These are phyloP conservation scores for Lepus americanus DNA, from an alignment of 2,113 vertebrate species.

Conservation along the genomic window DNA sequence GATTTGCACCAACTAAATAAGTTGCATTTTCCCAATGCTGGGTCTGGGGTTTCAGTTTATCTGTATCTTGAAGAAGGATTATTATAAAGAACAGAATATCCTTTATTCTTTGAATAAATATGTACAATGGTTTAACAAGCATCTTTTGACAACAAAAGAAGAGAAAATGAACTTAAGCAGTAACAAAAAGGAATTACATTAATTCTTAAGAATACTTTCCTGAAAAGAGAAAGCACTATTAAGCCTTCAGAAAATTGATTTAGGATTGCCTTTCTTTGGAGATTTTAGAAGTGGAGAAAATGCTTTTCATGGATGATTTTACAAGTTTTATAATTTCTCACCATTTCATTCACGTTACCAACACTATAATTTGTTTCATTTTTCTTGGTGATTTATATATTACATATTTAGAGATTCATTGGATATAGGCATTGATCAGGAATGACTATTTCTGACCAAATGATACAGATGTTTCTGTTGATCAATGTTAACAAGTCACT, in stretches of 20 bases:
- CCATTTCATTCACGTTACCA: not conserved
- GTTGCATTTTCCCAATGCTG: not conserved
- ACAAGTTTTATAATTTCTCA: not conserved
- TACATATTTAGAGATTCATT: not conserved
- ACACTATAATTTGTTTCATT: not conserved
- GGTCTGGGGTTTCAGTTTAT: conserved; percentile 19
- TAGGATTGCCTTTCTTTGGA: conserved; percentile 28
- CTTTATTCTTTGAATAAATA: conserved; percentile 73
- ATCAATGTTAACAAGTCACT: not conserved
- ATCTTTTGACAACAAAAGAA: conserved; percentile 64
- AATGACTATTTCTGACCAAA: conserved; percentile 14
- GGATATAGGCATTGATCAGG: not conserved
- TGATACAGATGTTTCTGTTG: not conserved
- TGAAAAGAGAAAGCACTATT: conserved; percentile 54
- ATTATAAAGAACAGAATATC: conserved; percentile 39
- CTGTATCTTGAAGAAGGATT: conserved; percentile 59
- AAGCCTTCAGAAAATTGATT: conserved; percentile 7
- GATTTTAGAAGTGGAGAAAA: conserved; percentile 54
- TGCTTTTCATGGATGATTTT: conserved; percentile 7
- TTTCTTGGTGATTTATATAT: not conserved
- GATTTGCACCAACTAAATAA: conserved; percentile 48
- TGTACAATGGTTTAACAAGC: conserved; percentile 46
- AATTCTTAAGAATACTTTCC: conserved; percentile 68
- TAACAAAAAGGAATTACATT: conserved; percentile 69
- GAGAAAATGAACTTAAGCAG: conserved; percentile 62